Conservation (phyloP, 2,797 vertebrate genomes). For the Gallinago stenura region DNA sequence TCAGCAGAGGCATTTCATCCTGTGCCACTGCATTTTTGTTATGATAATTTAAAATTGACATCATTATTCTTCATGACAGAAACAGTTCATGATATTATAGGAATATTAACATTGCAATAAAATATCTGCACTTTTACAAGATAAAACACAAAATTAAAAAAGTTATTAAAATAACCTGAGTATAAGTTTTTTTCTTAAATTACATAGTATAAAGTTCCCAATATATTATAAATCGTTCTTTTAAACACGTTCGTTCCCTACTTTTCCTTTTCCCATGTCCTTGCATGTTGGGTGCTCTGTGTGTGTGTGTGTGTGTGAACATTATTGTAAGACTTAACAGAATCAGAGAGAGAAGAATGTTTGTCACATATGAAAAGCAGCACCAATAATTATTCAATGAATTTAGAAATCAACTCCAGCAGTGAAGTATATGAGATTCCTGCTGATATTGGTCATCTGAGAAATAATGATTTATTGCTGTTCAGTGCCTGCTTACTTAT, state of each 20-base stretch:
- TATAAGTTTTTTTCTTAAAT: not conserved
- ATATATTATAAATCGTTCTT: not conserved
- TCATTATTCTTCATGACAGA: not conserved
- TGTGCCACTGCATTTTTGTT: not conserved
- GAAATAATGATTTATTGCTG: constrained; percentile 84
- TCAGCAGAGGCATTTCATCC: not conserved
- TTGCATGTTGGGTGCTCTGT: not conserved
- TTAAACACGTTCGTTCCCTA: not conserved
- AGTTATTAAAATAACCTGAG: not conserved
- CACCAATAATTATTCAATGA: constrained; percentile 84
- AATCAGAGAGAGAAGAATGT: constrained; percentile 65
- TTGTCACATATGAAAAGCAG: constrained; percentile 75
- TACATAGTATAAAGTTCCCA: not conserved
- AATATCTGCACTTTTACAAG: not conserved
- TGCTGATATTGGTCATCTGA: constrained; percentile 81
- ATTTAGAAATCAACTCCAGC: constrained; percentile 80
- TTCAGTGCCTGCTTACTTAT: constrained; percentile 73
- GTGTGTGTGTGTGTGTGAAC: not conserved
- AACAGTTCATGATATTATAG: not conserved
- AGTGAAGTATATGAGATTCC: constrained; percentile 80
- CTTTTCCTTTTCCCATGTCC: not conserved
- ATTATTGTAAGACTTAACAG: constrained; percentile 53
- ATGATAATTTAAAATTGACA: not conserved
- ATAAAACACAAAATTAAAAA: not conserved
- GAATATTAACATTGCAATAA: not conserved